Evolutionary conservation across 2,113 vertebrate species (phyloP), one percentile per base, ranked within the genome.

Genomic region (Ophthalmolycus amberensis): DNA sequence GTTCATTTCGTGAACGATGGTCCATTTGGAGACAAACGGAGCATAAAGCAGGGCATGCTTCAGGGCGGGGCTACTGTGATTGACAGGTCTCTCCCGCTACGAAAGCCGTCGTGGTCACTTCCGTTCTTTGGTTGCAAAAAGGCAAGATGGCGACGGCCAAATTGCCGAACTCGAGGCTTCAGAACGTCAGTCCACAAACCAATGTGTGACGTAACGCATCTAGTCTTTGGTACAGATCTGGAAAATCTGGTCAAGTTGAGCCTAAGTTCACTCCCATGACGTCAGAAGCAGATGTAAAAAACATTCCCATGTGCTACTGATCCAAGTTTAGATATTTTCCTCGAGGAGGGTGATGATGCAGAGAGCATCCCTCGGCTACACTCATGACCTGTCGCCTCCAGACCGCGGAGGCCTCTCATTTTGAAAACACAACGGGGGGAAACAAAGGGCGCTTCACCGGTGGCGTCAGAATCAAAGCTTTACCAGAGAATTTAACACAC

Each of bases 331-430:
- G 37, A 22, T 38, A n/a, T 67, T 77, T 46, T 48, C 48, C 64
- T 40, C 12, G 1, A 58, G 69, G 79, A 74, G 76, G 81, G 67
- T 76, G 81, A 44, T 85, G 84, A 90, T 80, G 59, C 40, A 34
- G 67, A 37, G 34, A 64, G 6, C 34, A 71, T 50, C 69, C 38
- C 50, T 60, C 66, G 37, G 54, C 65, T 64, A 54, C 63, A 74
- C 40, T 48, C 83, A 16, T 85, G 80, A 90, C 71, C 72, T 3
- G 1, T 14, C 25, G 70, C 74, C 77, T 42, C 2, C 10, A 5
- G 66, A 32, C 3, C 0, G 0, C 9, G 44, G 22, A 5, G 63
- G 42, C 3, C 1, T 0, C 22, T 63, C 48, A 38, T 12, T 22
- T 22, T 25, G 14, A 38, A 63, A 25, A n/a, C 40, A 40, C 54